Evolutionary conservation across 2,797 vertebrate species (phyloP).

Genomic region (Neostethus bicornis): DNA sequence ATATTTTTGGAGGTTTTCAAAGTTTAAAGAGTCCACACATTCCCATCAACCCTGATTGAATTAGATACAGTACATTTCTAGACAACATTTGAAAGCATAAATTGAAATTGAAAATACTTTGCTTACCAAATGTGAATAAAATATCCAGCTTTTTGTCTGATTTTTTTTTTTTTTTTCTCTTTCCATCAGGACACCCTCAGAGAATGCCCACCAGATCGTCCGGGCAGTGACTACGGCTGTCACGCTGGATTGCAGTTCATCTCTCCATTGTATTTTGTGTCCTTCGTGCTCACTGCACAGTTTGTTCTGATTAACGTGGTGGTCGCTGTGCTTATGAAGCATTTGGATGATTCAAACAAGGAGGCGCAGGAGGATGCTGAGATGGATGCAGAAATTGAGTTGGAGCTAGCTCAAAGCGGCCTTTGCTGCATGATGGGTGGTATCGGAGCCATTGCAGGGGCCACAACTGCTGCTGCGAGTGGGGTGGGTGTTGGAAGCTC

Average conservation of each 20-base stretch:
- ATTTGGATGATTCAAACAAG: slow-evolving; percentile 95
- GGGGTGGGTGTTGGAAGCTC: slow-evolving; percentile 28
- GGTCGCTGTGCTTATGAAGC: slow-evolving; percentile 92
- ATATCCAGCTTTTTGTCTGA: too few relatives aligned
- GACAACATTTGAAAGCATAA: too few relatives aligned
- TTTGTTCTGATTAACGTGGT: slow-evolving; percentile 98
- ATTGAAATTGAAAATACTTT: too few relatives aligned
- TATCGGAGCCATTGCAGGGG: slow-evolving; percentile 72
- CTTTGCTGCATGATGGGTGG: slow-evolving; percentile 83
- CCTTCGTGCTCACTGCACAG: slow-evolving; percentile 95
- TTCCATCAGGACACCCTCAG: slow-evolving; percentile 65
- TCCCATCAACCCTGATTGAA: too few relatives aligned
- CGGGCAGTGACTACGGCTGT: slow-evolving; percentile 86
- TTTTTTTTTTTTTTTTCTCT: neutral
- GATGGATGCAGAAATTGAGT: slow-evolving; percentile 93
- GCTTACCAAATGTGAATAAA: too few relatives aligned
- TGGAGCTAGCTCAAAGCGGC: slow-evolving; percentile 89
- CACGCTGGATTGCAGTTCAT: slow-evolving; percentile 93
- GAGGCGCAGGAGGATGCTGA: slow-evolving; percentile 95
- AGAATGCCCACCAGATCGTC: slow-evolving; percentile 74
- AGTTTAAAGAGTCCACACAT: too few relatives aligned
- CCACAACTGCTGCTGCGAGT: slow-evolving; percentile 46
- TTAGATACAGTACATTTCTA: too few relatives aligned
- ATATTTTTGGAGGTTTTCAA: too few relatives aligned
- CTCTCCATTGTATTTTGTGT: slow-evolving; percentile 95